Evolutionary conservation across 2,113 vertebrate genomes (phyloP).

Genomic region (Clupea harengus): DNA sequence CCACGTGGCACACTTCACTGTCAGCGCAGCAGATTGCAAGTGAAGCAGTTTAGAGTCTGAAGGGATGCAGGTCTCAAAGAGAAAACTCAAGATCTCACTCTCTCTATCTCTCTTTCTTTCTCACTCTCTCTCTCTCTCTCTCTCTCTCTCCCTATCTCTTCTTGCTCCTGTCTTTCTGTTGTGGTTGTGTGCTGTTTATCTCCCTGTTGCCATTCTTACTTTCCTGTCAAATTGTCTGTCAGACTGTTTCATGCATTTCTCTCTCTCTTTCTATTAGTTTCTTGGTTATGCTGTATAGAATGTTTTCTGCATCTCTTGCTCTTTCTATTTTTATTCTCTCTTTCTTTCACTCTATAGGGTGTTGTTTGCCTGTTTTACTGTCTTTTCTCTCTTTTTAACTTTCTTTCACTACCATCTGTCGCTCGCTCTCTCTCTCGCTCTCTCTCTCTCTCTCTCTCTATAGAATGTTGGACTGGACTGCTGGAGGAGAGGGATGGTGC

Average conservation of each 20-base stretch:
- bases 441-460: not conserved
- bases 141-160: not conserved
- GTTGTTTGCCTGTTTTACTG: not conserved
- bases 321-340: not conserved
- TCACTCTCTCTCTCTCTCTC: not conserved
- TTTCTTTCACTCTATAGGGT: not conserved
- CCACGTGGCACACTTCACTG: no score
- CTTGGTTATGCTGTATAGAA: no score
- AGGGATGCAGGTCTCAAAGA: not conserved
- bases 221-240: not conserved
- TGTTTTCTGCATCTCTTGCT: not conserved
- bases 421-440: not conserved
- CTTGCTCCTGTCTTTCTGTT: not conserved
- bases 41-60: not conserved
- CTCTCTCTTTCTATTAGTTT: not conserved
- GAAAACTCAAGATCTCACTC: not conserved
- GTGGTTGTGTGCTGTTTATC: not conserved
- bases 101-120: not conserved
- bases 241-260: not conserved
- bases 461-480: slow-evolving; percentile 28
- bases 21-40: no score
- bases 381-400: not conserved
- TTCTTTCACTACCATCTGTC: slow-evolving; percentile 19
- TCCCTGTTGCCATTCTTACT: not conserved
- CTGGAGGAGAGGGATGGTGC: slow-evolving; percentile 47